These are phyloP conservation scores for Brachyptera putata DNA, from an alignment of 2,888 invertebrate species.

Conservation along the genomic window DNA sequence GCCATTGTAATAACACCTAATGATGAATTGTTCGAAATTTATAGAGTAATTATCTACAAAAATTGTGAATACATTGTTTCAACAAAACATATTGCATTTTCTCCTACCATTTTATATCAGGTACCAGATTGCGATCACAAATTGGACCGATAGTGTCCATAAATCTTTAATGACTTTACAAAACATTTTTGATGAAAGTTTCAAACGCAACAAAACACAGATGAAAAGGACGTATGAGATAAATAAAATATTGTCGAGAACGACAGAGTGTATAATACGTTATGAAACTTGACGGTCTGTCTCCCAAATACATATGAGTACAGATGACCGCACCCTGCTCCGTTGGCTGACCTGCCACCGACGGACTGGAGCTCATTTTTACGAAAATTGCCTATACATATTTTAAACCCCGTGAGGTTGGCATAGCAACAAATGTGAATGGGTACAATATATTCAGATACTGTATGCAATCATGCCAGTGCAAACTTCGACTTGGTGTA, in stretches of 20 bases:
- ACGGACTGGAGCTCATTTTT: constrained; percentile 13
- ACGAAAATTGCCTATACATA: constrained; percentile 19
- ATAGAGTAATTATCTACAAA: no score
- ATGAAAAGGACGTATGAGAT: not conserved
- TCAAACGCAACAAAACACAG: not conserved
- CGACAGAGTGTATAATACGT: not conserved
- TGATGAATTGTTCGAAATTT: no score
- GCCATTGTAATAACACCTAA: no score
- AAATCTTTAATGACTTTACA: constrained; percentile 2
- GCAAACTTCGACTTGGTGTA: no score
- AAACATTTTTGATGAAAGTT: constrained; percentile 1
- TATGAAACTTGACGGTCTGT: constrained; percentile 8
- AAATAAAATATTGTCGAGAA: not conserved
- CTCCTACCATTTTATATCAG: not conserved
- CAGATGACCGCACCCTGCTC: constrained; percentile 7
- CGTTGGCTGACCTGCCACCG: not conserved
- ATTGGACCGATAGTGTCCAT: not conserved
- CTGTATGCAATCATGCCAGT: no score
- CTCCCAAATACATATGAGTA: not conserved
- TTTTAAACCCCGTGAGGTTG: constrained; percentile 19
- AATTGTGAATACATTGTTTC: not conserved
- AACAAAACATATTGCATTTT: not conserved
- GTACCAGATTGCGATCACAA: constrained; percentile 5
- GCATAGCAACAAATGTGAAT: not conserved
- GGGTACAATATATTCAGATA: no score